Conservation (phyloP, 2,797 vertebrate species). For the Brotula barbata region DNA sequence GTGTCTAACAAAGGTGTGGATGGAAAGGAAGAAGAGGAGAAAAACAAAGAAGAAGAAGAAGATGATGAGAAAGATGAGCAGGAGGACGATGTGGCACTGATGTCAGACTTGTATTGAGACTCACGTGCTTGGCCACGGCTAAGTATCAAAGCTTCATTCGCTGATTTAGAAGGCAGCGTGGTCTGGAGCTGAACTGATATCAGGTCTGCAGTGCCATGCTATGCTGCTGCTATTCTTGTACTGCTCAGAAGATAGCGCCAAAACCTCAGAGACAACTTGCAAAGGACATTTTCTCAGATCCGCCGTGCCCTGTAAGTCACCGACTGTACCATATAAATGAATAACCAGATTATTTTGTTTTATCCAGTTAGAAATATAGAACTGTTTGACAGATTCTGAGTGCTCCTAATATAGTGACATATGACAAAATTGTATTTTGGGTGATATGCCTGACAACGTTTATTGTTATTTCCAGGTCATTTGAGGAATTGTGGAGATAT, state of each 20-base stretch:
- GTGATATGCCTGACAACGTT: constrained; percentile 11
- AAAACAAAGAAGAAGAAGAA: constrained; percentile 46
- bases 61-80: constrained; percentile 56
- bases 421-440: background rate
- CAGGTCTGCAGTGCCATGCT: background rate
- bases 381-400: constrained; percentile 21
- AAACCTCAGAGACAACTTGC: constrained; percentile 2
- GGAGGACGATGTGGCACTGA: constrained; percentile 49
- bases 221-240: constrained; percentile 19
- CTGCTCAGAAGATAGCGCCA: constrained; percentile 45
- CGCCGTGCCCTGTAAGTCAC: background rate
- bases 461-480: too few species aligned
- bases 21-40: constrained; percentile 51
- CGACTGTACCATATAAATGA: too few species aligned
- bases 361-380: constrained; percentile 45
- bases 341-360: constrained; percentile 34
- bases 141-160: background rate
- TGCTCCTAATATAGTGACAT: constrained; percentile 16
- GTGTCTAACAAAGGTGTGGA: constrained; percentile 78
- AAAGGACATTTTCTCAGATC: background rate
- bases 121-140: background rate
- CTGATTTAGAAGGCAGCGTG: too few species aligned
- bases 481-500: too few species aligned
- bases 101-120: constrained; percentile 53
- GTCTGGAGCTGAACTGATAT: too few species aligned